Base-by-base conservation (phyloP, 1,140 invertebrate species). In the Meteorus sp. region DNA sequence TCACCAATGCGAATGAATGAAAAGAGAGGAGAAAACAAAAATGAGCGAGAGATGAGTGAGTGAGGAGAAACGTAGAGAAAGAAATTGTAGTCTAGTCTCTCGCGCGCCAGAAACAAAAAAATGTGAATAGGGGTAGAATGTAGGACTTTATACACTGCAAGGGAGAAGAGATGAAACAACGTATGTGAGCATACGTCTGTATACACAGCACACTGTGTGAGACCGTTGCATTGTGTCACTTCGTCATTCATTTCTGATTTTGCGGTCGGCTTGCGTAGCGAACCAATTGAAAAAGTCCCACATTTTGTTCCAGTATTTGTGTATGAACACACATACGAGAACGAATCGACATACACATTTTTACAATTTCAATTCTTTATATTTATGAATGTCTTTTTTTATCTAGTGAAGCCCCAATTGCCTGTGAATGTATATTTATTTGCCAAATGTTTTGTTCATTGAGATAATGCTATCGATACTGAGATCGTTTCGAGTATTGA, bases 191-290 rank as follows among this genome's bases (percentile, higher is more conserved):
- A 41, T 43, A 23, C 22, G 55, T 22, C 31, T 43, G 35, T n/a
- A n/a, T n/a, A n/a, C n/a, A n/a, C 23, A 13, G 15, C n/a, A 44
- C n/a, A 44, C 41, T 39, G 3, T n/a, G n/a, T n/a, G 13, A 47
- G 63, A 63, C 59, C 57, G 58, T 60, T 67, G 72, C 71, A 77
- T 78, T 78, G 76, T 78, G 76, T 77, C 74, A 76, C 67, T 75
- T 76, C 64, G 74, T 76, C 73, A 72, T 78, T 78, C 75, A 75
- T 74, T 65, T 63, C 72, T 72, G 75, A 78, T 77, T 77, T 78
- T 78, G 76, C 74, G 75, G 76, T 76, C 64, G 74, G 72, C 74
- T 77, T 78, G 76, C 75, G 74, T 77, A 70, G 70, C 75, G 68
- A 78, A 78, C 74, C 64, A 44, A 51, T 43, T 25, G 13, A 72